A percentile compares a stretch with the other conserved stretches of the same genome.
Evolutionary conservation across 2,113 vertebrate genomes (phyloP).

Genomic region (Tursiops truncatus): DNA sequence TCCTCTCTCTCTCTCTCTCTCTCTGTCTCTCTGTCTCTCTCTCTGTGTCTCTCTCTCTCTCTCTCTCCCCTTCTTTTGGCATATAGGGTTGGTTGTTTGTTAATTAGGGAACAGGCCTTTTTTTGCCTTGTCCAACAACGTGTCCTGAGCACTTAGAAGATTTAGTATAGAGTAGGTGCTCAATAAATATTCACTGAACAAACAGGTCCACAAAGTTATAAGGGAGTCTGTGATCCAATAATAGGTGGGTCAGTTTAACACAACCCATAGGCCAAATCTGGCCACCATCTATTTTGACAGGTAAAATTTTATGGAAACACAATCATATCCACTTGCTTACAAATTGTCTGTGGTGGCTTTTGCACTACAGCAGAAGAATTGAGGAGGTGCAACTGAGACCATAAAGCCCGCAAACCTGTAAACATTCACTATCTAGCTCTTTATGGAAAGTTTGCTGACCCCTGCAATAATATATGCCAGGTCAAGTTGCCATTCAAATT

Average conservation of each 20-base stretch:
- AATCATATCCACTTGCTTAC: not conserved
- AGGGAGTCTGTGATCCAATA: not conserved
- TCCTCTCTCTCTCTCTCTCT: rapidly evolving
- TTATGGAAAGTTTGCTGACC: not conserved
- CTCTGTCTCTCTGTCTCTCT: not conserved
- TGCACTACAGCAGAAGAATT: not conserved
- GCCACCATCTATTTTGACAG: not conserved
- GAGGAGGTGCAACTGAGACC: not conserved
- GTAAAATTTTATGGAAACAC: not conserved
- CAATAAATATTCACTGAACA: slow-evolving; percentile 6
- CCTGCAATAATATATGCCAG: not conserved
- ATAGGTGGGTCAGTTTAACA: not conserved
- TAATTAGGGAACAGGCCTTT: not conserved
- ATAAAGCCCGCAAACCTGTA: not conserved
- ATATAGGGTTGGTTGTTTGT: not conserved
- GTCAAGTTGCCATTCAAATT: not conserved
- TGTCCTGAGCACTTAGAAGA: not conserved
- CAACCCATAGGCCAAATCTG: not conserved
- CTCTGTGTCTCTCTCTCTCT: not conserved
- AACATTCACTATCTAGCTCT: not conserved
- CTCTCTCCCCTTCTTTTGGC: rapidly evolving
- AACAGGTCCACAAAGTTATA: not conserved
- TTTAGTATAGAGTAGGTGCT: not conserved
- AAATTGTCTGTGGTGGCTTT: not conserved
- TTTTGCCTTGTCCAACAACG: not conserved